Conservation (phyloP, 2,113 vertebrate genomes). For the Myxocyprinus asiaticus region DNA sequence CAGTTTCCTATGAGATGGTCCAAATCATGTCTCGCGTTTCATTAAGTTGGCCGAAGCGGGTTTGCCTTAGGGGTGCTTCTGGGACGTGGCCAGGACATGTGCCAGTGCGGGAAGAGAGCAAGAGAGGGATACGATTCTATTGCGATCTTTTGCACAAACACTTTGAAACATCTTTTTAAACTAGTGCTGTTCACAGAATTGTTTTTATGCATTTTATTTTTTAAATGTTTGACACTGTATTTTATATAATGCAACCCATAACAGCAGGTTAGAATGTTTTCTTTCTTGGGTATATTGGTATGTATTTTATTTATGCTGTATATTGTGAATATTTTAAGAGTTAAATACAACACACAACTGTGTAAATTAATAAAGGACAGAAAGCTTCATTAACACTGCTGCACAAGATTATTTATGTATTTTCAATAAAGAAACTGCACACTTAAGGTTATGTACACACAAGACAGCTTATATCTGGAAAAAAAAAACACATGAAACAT, state of each 20-base stretch:
- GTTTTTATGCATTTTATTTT: slow-evolving; percentile 80
- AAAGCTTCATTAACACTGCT: slow-evolving; percentile 38
- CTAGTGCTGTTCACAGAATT: slow-evolving; percentile 74
- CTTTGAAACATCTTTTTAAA: slow-evolving; percentile 72
- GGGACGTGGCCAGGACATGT: no score
- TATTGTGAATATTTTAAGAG: slow-evolving; percentile 52
- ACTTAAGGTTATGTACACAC: neutral
- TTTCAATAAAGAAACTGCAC: neutral
- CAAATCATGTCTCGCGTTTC: slow-evolving; percentile 2
- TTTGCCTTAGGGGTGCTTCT: neutral
- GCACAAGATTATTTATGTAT: neutral
- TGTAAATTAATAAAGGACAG: slow-evolving; percentile 56
- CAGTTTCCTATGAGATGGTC: slow-evolving; percentile 16
- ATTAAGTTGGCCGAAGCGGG: neutral
- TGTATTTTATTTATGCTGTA: slow-evolving; percentile 58
- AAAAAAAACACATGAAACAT: no score
- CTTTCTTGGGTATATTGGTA: slow-evolving; percentile 69
- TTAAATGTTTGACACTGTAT: slow-evolving; percentile 81
- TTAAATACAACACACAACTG: slow-evolving; percentile 46
- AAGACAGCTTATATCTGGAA: no score
- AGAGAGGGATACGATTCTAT: slow-evolving; percentile 43
- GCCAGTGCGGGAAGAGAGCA: neutral
- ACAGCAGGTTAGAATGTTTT: slow-evolving; percentile 85
- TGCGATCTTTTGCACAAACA: slow-evolving; percentile 78
- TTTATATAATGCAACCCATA: slow-evolving; percentile 86